Conservation (phyloP, 2,797 vertebrate genomes). For the Margarornis squamiger region DNA sequence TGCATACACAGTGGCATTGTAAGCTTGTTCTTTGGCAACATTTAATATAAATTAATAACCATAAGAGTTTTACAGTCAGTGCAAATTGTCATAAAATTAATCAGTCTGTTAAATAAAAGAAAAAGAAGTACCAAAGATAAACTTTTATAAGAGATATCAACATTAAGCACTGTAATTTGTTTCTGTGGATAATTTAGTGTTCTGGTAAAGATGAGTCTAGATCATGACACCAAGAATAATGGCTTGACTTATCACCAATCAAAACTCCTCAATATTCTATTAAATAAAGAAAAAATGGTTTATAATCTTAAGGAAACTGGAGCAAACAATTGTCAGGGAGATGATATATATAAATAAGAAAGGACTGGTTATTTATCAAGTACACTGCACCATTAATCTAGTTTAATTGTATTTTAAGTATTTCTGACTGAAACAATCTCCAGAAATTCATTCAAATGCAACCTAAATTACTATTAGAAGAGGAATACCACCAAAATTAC, state of each 20-base stretch:
- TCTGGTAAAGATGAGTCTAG: not conserved
- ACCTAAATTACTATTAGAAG: slow-evolving; percentile 30
- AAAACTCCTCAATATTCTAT: not conserved
- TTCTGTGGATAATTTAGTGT: not conserved
- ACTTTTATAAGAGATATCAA: not conserved
- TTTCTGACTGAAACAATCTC: slow-evolving; percentile 24
- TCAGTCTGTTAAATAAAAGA: not conserved
- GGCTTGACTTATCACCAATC: not conserved
- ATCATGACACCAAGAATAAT: not conserved
- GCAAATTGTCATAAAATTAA: not conserved
- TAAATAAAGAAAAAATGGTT: not conserved
- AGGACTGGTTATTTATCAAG: not conserved
- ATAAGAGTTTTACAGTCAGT: not conserved
- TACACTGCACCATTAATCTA: not conserved
- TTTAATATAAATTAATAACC: not conserved
- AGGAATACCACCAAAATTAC: slow-evolving; percentile 57
- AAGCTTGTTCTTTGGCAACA: not conserved
- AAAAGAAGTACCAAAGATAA: not conserved
- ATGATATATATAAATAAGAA: slow-evolving; percentile 11
- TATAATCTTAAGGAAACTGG: not conserved
- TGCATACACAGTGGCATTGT: not conserved
- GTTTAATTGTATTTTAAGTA: slow-evolving; percentile 17
- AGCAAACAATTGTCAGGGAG: not conserved
- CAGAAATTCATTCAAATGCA: slow-evolving; percentile 38
- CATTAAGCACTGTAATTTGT: not conserved